Conservation (phyloP, 2,113 vertebrate species). For the Orcinus orca region DNA sequence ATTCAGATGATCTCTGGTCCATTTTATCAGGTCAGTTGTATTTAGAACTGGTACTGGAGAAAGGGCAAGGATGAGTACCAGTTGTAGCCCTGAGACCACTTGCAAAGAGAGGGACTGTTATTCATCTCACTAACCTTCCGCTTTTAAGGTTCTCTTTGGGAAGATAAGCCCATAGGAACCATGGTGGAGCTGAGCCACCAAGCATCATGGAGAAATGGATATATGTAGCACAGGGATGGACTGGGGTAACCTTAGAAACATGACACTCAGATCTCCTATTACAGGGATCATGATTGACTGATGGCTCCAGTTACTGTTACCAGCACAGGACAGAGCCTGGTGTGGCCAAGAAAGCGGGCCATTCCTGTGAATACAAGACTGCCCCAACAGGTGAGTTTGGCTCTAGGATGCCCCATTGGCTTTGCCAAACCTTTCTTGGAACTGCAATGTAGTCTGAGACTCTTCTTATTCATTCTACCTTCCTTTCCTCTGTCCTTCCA, state of each 20-base stretch:
- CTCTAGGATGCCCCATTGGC: neutral
- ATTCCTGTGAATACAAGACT: neutral
- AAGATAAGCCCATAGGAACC: neutral
- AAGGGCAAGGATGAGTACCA: no score
- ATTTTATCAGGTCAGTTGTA: neutral
- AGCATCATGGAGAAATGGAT: neutral
- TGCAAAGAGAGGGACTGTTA: neutral
- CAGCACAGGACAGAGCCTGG: neutral
- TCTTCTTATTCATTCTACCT: neutral
- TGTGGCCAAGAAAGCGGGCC: neutral
- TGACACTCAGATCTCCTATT: neutral
- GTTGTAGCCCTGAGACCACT: neutral
- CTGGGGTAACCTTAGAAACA: neutral
- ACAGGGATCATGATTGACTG: neutral
- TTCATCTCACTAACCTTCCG: neutral
- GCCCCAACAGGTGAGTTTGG: neutral
- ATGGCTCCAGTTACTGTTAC: neutral
- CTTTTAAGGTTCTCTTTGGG: neutral
- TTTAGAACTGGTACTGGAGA: neutral
- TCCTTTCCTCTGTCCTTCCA: neutral
- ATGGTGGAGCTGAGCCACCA: neutral
- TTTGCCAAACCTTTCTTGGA: neutral
- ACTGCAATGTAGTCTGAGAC: neutral
- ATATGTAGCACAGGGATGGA: neutral
- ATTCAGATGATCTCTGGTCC: neutral